These are phyloP conservation scores for Sander lucioperca DNA, from an alignment of 2,113 vertebrate genomes.

Conservation along the genomic window DNA sequence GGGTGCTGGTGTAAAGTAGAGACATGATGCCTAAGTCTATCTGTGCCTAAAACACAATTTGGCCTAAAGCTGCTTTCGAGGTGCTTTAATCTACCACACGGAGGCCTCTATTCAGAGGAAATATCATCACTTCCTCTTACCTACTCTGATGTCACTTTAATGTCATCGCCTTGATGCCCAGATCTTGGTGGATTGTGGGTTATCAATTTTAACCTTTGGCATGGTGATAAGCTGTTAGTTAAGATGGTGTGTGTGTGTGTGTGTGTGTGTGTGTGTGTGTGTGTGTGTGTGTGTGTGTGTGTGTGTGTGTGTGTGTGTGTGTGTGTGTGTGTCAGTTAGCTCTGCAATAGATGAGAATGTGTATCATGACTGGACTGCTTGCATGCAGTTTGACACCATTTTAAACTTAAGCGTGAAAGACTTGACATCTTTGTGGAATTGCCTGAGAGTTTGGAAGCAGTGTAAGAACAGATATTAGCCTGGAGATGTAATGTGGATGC, in stretches of 20 bases:
- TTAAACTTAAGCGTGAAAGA: conserved; percentile 27
- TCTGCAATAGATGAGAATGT: conserved; percentile 46
- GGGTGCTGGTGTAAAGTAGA: conserved; percentile 62
- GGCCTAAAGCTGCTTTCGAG: conserved; percentile 66
- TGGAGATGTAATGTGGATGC: conserved; percentile 40
- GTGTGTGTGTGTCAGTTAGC: conserved; percentile 33
- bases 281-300: conserved; percentile 48
- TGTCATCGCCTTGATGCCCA: conserved; percentile 42
- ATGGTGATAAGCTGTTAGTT: conserved; percentile 30
- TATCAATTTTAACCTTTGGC: conserved; percentile 21
- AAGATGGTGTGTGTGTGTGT: conserved; percentile 41
- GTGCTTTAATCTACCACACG: conserved; percentile 52
- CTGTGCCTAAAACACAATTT: conserved; percentile 79
- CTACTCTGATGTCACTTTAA: conserved; percentile 69
- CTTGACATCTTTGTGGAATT: conserved; percentile 26
- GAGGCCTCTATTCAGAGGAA: conserved; percentile 68
- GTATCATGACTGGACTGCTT: conserved; percentile 37
- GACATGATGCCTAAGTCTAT: conserved; percentile 71
- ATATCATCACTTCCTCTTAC: conserved; percentile 54
- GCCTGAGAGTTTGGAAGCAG: conserved; percentile 20
- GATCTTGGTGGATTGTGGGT: conserved; percentile 31
- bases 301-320: conserved; percentile 51
- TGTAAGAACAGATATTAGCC: conserved; percentile 30
- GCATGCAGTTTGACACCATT: conserved; percentile 39
- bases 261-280: conserved; percentile 51